Base-by-base conservation (phyloP, 2,113 vertebrate species). In the Nicator chloris region DNA sequence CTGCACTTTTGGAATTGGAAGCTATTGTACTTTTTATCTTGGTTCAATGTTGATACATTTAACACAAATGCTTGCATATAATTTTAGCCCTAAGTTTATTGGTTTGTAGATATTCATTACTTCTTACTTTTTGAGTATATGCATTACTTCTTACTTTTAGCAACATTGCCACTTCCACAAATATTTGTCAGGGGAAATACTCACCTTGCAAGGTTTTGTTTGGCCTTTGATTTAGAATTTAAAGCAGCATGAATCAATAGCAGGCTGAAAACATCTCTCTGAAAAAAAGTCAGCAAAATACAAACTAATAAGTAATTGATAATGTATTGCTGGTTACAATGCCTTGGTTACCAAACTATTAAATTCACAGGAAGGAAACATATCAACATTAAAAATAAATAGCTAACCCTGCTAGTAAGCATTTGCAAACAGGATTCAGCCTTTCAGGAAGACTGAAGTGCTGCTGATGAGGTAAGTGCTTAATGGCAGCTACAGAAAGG, bases 261-360 rank as follows among this genome's bases (percentile, higher is more conserved):
- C 91, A 98, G 99, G 96, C 92, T 98, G 98, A 99, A 99, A 96
- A 99, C 6, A 23, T 99, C 99, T 90, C 99, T 99, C 99, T 99
- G 97, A 96, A 85, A 82, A 91, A 89, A 81, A 78, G 6, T 39
- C n/a, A 73, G 26, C 23, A 60, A 59, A 80, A 83, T 6, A 61
- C 5, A 90, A 77, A 92, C 11, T 27, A 85, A 0, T 80, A 80
- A 85, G n/a, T 82, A 82, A 86, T 40, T 66, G 42, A 30, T 4
- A 24, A 78, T 72, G 51, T 59, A 47, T 4, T 47, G 47, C 27
- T 54, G 7, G 23, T 68, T 87, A 82, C 39, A 82, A 31, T 28
- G 10, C 33, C 37, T 28, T 39, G 7, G 33, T 77, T 92, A 65
- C 17, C 22, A 80, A 69, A 56, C n/a, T 56, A 37, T 64, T 80